Base-by-base conservation (phyloP, 1,140 invertebrate genomes). In the Diabrotica undecimpunctata region DNA sequence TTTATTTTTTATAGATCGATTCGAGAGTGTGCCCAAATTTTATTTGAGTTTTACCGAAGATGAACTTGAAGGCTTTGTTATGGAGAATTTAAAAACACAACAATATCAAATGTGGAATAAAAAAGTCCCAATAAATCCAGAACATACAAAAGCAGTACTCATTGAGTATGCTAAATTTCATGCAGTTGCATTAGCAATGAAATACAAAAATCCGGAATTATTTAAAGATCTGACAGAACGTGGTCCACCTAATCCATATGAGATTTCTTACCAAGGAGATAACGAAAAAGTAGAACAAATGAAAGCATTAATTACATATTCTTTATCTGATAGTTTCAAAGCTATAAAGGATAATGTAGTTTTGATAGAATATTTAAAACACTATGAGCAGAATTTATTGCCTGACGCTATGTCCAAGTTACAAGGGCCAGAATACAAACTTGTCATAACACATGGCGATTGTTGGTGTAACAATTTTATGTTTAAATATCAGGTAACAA, bases 161-260 rank as follows among this genome's bases (percentile, higher is more conserved):
- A 74, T 76, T 56, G 79, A 78, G 36, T 80, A 86, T 67, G 85
- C 79, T 5, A 80, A 79, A 58, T 79, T 84, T 7, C 86, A 87
- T 72, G 84, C 83, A 3, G 62, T 82, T 0, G 82, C 83, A 0
- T 78, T 82, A 61, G 81, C 81, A 0, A 72, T 84, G 37, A 84
- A 81, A 65, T 66, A 79, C 13, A 71, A 77, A 51, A 69, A 81
- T 54, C 75, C 75, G 5, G 72, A 78, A 36, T 58, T 66, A 5
- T 81, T 77, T 62, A 51, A 71, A 6, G 57, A 70, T 12, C 12
- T 75, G 4, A 70, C 70, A 6, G 68, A 66, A 62, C 56, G 73
- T 35, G 56, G 72, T 13, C 12, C 51, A 41, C 35, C 12, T n/a
- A 65, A 74, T 63, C 79, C 61, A 73, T 68, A 73, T 10, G 61